Percentiles rank a stretch among this genome's conserved stretches.
These are phyloP conservation scores for Acanthurus tractus DNA, from an alignment of 2,797 vertebrate genomes.

Conservation along the genomic window DNA sequence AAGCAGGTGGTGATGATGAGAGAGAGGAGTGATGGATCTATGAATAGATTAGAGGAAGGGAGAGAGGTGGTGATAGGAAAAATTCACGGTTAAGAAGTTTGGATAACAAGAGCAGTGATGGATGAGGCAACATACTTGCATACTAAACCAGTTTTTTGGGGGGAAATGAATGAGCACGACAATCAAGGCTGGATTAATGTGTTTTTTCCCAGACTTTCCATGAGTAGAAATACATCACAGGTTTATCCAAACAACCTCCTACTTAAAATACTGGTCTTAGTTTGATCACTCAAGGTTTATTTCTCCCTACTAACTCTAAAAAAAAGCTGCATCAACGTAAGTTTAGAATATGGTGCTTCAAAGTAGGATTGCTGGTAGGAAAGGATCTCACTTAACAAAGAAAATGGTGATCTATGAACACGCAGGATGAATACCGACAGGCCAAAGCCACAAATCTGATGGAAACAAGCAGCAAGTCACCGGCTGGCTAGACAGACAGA, in stretches of 20 bases:
- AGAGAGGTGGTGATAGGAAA: slow-evolving; percentile 1
- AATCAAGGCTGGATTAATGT: background rate
- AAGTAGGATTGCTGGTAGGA: background rate
- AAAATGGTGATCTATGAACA: slow-evolving; percentile 52
- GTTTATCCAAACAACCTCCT: too few relatives aligned
- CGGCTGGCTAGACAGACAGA: slow-evolving; percentile 33
- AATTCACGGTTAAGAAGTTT: background rate
- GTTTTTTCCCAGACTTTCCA: background rate
- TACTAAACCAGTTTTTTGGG: background rate
- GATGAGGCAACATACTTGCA: background rate
- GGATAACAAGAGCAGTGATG: background rate
- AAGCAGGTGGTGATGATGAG: slow-evolving; percentile 10
- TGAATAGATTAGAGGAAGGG: slow-evolving; percentile 6
- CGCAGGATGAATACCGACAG: slow-evolving; percentile 20
- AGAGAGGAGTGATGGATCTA: background rate
- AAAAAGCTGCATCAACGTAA: background rate
- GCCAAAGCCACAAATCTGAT: slow-evolving; percentile 42
- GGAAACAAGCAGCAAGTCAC: slow-evolving; percentile 19
- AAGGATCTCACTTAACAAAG: slow-evolving; percentile 15
- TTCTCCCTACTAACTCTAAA: background rate
- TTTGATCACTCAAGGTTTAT: background rate
- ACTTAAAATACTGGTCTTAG: background rate
- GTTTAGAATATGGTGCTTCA: background rate
- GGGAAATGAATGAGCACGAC: background rate
- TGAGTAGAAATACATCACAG: background rate